Conservation (phyloP, 2,888 invertebrate genomes). For the Tachystola acroxantha region DNA sequence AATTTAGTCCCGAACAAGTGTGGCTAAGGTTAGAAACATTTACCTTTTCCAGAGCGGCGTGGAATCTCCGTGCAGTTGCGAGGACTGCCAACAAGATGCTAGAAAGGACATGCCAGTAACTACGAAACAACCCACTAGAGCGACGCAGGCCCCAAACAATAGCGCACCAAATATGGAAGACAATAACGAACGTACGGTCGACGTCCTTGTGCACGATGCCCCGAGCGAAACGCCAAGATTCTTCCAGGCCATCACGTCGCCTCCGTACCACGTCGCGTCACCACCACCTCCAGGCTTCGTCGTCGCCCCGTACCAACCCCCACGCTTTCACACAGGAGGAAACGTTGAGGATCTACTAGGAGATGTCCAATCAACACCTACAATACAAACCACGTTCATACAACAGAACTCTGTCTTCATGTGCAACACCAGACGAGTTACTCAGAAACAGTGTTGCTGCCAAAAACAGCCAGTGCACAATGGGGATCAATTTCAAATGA, state of each 20-base stretch:
- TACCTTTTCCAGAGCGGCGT: conserved; percentile 70
- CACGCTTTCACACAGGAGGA: conserved; percentile 76
- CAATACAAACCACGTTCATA: conserved; percentile 64
- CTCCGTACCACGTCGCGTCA: conserved; percentile 50
- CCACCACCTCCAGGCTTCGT: conserved; percentile 66
- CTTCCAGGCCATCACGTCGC: conserved; percentile 63
- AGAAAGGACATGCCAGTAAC: conserved; percentile 25
- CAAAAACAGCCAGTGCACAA: conserved; percentile 40
- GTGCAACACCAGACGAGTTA: conserved; percentile 65
- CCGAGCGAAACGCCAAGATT: conserved; percentile 58
- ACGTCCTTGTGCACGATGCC: conserved; percentile 67
- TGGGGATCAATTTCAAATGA: conserved; percentile 18
- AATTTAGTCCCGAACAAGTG: too few species aligned
- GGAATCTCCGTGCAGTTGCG: conserved; percentile 66
- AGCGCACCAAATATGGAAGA: conserved; percentile 41
- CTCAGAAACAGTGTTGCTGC: conserved; percentile 63
- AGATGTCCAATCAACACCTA: conserved; percentile 79
- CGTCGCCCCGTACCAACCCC: conserved; percentile 55
- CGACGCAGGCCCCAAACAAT: conserved; percentile 34
- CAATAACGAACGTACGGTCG: conserved; percentile 58
- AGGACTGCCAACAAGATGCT: conserved; percentile 55
- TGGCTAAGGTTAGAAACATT: too few species aligned
- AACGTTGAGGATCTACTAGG: conserved; percentile 83
- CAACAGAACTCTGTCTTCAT: conserved; percentile 72
- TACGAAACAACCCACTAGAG: conserved; percentile 28